Percentiles rank a stretch among this genome's conserved stretches.
Conservation (phyloP, 2,888 invertebrate species). For the Epinotia demarniana region DNA sequence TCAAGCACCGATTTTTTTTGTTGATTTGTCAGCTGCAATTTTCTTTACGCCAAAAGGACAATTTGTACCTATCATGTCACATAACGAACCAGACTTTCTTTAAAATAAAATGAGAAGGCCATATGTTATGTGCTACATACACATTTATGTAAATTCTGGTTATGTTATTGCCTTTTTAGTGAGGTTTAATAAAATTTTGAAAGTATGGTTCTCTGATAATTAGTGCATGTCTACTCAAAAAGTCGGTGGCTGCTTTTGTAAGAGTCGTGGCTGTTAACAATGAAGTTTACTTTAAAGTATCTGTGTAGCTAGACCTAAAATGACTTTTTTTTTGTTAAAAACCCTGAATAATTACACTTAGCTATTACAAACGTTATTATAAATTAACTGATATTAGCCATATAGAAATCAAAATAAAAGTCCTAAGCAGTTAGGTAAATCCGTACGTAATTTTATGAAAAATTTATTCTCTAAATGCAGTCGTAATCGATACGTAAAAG, state of each 20-base stretch:
- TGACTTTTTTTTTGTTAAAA: neutral
- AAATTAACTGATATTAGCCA: neutral
- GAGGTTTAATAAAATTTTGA: slow-evolving; percentile 39
- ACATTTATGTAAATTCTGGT: slow-evolving; percentile 23
- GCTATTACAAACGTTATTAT: neutral
- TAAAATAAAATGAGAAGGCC: slow-evolving; percentile 10
- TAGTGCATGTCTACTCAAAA: slow-evolving; percentile 36
- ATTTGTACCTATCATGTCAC: neutral
- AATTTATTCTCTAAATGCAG: too few species aligned
- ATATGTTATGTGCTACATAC: slow-evolving; percentile 6
- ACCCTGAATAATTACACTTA: neutral
- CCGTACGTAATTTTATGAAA: too few species aligned
- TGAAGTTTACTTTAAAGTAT: neutral
- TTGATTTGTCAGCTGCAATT: neutral
- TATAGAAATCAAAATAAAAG: neutral
- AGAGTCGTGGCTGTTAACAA: neutral
- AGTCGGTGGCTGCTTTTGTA: slow-evolving; percentile 18
- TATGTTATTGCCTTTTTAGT: slow-evolving; percentile 26
- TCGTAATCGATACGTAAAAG: too few species aligned
- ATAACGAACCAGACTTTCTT: slow-evolving; percentile 27
- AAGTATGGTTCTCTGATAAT: slow-evolving; percentile 39
- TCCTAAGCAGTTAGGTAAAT: neutral
- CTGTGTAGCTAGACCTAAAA: neutral
- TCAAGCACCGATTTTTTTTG: neutral
- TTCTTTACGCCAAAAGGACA: neutral